These are phyloP conservation scores for Ailuropoda melanoleuca DNA, from an alignment of 2,113 vertebrate genomes.

Conservation along the genomic window DNA sequence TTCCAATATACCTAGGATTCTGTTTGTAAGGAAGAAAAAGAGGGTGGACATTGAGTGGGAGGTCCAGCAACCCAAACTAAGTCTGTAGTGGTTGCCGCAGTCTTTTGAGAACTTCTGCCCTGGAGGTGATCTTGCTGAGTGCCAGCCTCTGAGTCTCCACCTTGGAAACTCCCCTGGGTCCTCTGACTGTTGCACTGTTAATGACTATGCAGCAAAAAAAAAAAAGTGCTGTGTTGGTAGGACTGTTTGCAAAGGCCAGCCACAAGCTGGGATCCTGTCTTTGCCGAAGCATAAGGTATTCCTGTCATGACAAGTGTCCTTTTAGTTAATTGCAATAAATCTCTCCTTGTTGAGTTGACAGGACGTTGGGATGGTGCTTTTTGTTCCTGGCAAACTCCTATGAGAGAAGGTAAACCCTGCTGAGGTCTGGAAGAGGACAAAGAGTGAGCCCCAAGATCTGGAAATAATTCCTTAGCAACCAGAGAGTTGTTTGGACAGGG, in stretches of 20 bases:
- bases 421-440: background rate
- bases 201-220: background rate
- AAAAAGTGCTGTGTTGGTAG: background rate
- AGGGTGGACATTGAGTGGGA: background rate
- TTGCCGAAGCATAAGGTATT: background rate
- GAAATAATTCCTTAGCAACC: slow-evolving; percentile 9
- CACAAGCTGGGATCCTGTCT: background rate
- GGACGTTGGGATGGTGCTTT: slow-evolving; percentile 9
- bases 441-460: background rate
- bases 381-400: background rate
- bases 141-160: background rate
- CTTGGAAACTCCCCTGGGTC: background rate
- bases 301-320: background rate
- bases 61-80: background rate
- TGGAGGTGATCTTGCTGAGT: background rate
- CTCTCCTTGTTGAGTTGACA: slow-evolving; percentile 13
- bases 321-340: slow-evolving; percentile 1
- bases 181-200: background rate
- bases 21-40: background rate
- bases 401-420: background rate
- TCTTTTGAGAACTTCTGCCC: background rate
- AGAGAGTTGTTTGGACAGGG: background rate
- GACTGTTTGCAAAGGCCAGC: background rate
- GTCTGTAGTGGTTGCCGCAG: background rate
- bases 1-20: background rate